Evolutionary conservation across 2,113 vertebrate species (phyloP), one percentile per base, ranked within the genome.

Genomic region (Callospermophilus lateralis): DNA sequence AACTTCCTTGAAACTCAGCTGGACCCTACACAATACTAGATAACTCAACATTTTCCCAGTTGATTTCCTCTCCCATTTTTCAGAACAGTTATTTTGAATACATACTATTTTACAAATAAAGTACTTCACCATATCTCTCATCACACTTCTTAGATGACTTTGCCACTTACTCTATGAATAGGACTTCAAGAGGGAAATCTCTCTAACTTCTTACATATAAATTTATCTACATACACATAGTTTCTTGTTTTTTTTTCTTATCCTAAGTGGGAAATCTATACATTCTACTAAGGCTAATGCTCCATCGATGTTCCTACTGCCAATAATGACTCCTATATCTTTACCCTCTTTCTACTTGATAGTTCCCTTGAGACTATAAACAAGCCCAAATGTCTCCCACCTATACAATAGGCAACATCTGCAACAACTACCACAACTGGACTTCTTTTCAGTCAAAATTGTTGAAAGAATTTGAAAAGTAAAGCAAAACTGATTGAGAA

Each of bases 31-130:
- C 13, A 72, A 85, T 81, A 92, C 39, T 39, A 80, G 88, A 30
- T 74, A 93, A 70, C 32, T 91, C 24, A 30, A 37, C 12, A 85
- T 85, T 85, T 92, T 7, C 53, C 45, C 17, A 30, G 24, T 92
- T 89, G 79, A 17, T 32, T 84, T 61, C 34, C 30, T 84, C 26
- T 84, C 15, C 8, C 4, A 53, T 67, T 83, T 72, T 30, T 89
- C 73, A 90, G 45, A 91, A 89, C 12, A 89, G 76, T 61, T 92
- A 51, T 86, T 94, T 95, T 89, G 68, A 68, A 20, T 83, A 17
- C 65, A 51, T 22, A 39, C 28, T 68, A 68, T 5, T 68, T 85
- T 89, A n/a, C 20, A 37, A 84, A 92, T 61, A 80, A 73, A 24
- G 10, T n/a, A 87, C n/a, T 58, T 37, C n/a, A 26, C 34, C 19